Evolutionary conservation across 2,888 invertebrate genomes (phyloP).

Genomic region (Apodemia zela): DNA sequence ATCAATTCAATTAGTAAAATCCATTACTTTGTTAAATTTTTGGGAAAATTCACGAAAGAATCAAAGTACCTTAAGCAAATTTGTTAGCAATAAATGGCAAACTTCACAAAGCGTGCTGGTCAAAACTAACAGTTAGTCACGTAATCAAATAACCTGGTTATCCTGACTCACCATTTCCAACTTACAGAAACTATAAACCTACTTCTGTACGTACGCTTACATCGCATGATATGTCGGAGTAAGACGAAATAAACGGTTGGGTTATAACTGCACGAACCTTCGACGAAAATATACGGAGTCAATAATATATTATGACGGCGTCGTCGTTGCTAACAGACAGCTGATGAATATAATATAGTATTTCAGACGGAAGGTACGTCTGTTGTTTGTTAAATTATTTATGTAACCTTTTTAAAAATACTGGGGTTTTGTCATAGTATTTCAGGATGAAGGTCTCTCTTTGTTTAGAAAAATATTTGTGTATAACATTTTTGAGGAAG

Average conservation of each 20-base stretch:
- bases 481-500: too few species aligned
- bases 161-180: not conserved
- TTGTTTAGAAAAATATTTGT: too few species aligned
- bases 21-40: too few species aligned
- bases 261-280: slow-evolving; percentile 9
- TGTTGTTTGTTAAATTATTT: not conserved
- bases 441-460: too few species aligned
- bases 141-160: not conserved
- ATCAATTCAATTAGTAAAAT: too few species aligned
- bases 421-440: not conserved
- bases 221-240: slow-evolving; percentile 7
- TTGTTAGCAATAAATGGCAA: not conserved
- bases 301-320: slow-evolving; percentile 3
- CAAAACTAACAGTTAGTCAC: not conserved
- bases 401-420: not conserved
- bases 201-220: not conserved
- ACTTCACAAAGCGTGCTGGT: not conserved
- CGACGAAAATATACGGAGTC: slow-evolving; percentile 3
- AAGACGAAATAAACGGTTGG: not conserved
- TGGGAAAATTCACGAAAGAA: too few species aligned
- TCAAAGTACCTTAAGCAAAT: too few species aligned
- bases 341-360: not conserved
- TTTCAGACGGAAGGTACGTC: too few species aligned
- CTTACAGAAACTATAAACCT: not conserved
- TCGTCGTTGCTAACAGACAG: not conserved